Evolutionary conservation across 2,113 vertebrate species (phyloP), one percentile per base, ranked within the genome.

Genomic region (Probosciger aterrimus): DNA sequence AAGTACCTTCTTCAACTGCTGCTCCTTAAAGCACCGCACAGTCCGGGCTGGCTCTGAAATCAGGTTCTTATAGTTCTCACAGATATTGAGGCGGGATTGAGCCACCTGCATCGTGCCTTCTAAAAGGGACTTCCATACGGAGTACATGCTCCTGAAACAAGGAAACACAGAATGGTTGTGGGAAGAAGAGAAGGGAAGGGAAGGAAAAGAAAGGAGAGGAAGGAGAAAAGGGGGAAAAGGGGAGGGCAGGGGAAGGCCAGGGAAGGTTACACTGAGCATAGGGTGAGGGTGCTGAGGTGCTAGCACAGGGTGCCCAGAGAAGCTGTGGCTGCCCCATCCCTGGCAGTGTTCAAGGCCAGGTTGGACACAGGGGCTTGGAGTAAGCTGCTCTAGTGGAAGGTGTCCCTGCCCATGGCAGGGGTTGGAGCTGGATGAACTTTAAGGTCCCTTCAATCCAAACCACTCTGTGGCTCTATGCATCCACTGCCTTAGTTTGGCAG

Each of bases 41-140:
- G 98, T 99, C 97, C 99, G 99, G 84, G 99, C 99, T 7, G 99
- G 99, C 57, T 99, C 99, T 4, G 99, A 99, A 96, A 99, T 98
- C 84, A 99, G 98, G 85, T 98, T 99, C 97, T 99, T 99, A 96
- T 99, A 99, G 97, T 99, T 99, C 92, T 99, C 99, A 47, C 99
- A 99, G 95, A 99, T 99, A 60, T 98, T 99, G 95, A 99, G 99
- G 73, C 99, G 98, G 69, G 99, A 99, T 46, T 99, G 99, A 91
- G 99, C 99, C 97, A 99, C 99, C 94, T 99, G 99, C 97, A 99
- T 98, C 4, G 99, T 99, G 91, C 99, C 99, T 96, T 99, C 99
- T 30, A 99, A 95, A 96, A 99, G 99, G 3, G 99, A 99, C 95
- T 99, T 98, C 99, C 99, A 99, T 76, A 99, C 99, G 8, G 99